Base-by-base conservation (phyloP, 2,888 invertebrate genomes). In the Diaphora mendica region DNA sequence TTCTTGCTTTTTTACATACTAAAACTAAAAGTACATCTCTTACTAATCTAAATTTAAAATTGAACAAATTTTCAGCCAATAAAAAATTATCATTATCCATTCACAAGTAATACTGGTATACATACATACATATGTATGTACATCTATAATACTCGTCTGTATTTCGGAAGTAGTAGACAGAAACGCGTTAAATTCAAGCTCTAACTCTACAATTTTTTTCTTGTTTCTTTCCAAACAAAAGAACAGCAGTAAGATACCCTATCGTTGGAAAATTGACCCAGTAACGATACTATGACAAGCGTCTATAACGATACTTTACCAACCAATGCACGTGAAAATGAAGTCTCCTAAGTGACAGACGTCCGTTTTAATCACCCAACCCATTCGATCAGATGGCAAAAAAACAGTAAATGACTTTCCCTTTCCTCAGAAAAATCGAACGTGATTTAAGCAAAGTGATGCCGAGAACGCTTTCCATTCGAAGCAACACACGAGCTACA, bases 401-500 rank as follows among this genome's bases (percentile, higher is more conserved):
- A 73, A 48, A 51, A 77, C 74, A 70, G 74, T 78, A 78, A 70
- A 75, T 70, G 55, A 62, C 51, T 70, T 69, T 71, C 55, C 39
- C 59, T 71, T 71, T 67, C 73, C 62, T 59, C 68, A 77, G 79
- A 83, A 87, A 87, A 88, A 88, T 87, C 85, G 86, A 88, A 87
- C 85, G 85, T 86, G 87, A 91, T 92, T 92, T 88, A 88, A 88
- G 86, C 85, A 86, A 87, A 86, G 82, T 82, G 83, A 84, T 84
- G 82, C 77, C 81, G 81, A 83, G 86, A 90, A 90, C 90, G 90
- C 87, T 79, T 76, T 88, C 89, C 88, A 89, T 91, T 91, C 86
- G 86, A 87, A 91, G 89, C 90, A 90, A 88, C 90, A 91, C 91
- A 91, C 91, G 87, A 91, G 90, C 87, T 88, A 82, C 87, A 90